These are phyloP conservation scores for Huso huso DNA, from an alignment of 2,797 vertebrate genomes.

Conservation along the genomic window DNA sequence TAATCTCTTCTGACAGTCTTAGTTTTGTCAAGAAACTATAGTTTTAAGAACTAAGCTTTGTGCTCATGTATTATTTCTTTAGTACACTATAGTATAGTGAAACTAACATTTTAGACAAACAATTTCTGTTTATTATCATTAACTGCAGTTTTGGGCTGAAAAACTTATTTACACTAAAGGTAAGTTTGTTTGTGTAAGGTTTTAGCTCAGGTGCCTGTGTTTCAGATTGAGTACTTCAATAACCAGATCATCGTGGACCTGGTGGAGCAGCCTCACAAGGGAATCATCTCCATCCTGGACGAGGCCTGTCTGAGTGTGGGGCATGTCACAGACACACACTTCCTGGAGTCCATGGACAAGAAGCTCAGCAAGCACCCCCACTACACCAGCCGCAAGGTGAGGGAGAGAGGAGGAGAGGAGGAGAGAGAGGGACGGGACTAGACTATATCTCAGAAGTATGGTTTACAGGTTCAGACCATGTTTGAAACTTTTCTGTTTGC, in stretches of 20 bases:
- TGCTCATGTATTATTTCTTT: too few relatives aligned
- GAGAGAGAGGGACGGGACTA: too few relatives aligned
- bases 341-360: conserved; percentile 75
- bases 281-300: conserved; percentile 79
- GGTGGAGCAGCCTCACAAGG: conserved; percentile 78
- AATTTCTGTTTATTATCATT: too few relatives aligned
- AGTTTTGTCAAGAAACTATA: too few relatives aligned
- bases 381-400: conserved; percentile 83
- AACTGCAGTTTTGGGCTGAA: too few relatives aligned
- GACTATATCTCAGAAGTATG: too few relatives aligned
- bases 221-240: conserved; percentile 83
- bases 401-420: background rate
- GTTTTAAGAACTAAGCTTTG: too few relatives aligned
- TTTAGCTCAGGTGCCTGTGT: background rate
- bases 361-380: conserved; percentile 78
- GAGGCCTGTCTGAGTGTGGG: conserved; percentile 79
- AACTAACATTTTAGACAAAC: too few relatives aligned
- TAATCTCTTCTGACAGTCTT: too few relatives aligned
- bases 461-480: too few relatives aligned
- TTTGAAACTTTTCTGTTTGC: too few relatives aligned
- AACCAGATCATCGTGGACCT: conserved; percentile 87
- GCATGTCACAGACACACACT: conserved; percentile 72
- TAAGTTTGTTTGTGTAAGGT: background rate
- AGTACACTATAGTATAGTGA: too few relatives aligned
- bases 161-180: background rate